Evolutionary conservation across 2,888 invertebrate genomes (phyloP).

Genomic region (Lepetodrilus schrolli): DNA sequence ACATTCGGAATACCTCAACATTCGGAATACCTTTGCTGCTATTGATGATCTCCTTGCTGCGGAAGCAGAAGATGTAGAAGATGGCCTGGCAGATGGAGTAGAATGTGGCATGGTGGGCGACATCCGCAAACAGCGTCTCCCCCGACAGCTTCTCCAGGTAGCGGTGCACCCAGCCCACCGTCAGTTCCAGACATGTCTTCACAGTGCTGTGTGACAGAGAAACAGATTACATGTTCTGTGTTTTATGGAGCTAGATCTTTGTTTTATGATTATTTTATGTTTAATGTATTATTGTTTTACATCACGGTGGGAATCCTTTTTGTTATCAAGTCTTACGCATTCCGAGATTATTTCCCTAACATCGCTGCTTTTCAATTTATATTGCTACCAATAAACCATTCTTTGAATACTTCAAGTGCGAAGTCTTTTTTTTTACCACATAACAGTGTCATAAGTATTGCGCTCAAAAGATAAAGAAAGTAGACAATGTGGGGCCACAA

Average conservation of each 20-base stretch:
- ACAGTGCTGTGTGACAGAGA: conserved; percentile 81
- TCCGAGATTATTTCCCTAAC: too few species aligned
- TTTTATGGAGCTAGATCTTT: background rate
- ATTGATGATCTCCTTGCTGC: conserved; percentile 87
- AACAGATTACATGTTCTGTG: conserved; percentile 45
- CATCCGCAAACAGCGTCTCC: conserved; percentile 78
- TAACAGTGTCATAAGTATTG: too few species aligned
- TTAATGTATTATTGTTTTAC: too few species aligned
- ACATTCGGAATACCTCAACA: too few species aligned
- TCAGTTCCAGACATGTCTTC: conserved; percentile 81
- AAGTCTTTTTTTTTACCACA: too few species aligned
- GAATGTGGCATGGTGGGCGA: conserved; percentile 88
- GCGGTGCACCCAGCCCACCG: conserved; percentile 88
- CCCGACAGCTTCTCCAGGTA: conserved; percentile 81
- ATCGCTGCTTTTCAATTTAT: too few species aligned
- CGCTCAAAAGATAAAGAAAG: too few species aligned
- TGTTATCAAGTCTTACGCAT: too few species aligned
- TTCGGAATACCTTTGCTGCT: conserved; percentile 85
- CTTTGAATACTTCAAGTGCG: too few species aligned
- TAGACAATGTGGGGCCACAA: background rate
- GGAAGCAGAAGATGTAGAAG: conserved; percentile 93
- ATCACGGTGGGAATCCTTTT: too few species aligned
- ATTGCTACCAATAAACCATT: too few species aligned
- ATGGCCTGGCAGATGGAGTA: conserved; percentile 93
- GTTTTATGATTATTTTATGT: too few species aligned